Conservation (phyloP, 2,113 vertebrate genomes). For the Syngnathus floridae region DNA sequence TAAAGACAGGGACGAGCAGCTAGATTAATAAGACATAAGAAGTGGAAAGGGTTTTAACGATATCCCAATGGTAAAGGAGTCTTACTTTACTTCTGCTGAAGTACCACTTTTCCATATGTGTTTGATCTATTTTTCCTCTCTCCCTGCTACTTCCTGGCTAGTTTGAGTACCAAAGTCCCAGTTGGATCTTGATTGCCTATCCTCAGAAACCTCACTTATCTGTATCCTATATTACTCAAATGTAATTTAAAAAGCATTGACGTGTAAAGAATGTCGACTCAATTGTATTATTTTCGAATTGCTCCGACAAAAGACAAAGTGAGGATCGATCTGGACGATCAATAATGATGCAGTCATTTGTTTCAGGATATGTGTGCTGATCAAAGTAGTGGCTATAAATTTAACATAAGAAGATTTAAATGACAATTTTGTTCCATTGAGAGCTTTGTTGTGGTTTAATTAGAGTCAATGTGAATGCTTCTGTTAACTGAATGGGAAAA, state of each 20-base stretch:
- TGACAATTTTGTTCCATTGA: neutral
- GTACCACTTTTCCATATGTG: neutral
- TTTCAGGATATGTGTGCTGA: conserved; percentile 1
- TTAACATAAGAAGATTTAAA: conserved; percentile 4
- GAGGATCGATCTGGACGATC: conserved; percentile 2
- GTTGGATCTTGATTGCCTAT: conserved; percentile 1
- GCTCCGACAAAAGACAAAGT: neutral
- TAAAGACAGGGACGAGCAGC: neutral
- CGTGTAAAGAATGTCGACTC: neutral
- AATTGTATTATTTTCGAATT: neutral
- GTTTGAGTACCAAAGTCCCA: conserved; percentile 19
- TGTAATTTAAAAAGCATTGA: neutral
- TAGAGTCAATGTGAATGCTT: neutral
- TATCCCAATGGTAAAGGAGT: neutral
- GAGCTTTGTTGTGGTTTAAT: conserved; percentile 1
- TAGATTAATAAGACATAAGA: neutral
- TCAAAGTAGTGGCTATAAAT: neutral
- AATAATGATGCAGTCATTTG: conserved; percentile 1
- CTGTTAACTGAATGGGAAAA: neutral
- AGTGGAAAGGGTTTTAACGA: neutral
- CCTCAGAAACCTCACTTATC: conserved; percentile 1
- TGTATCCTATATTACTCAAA: neutral
- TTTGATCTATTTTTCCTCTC: conserved; percentile 28
- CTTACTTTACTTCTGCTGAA: conserved; percentile 4
- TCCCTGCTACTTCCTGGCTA: conserved; percentile 14